phyloP scores from a whole-genome alignment of 2,113 vertebrate species.

The Scalopus aquaticus region DNA sequence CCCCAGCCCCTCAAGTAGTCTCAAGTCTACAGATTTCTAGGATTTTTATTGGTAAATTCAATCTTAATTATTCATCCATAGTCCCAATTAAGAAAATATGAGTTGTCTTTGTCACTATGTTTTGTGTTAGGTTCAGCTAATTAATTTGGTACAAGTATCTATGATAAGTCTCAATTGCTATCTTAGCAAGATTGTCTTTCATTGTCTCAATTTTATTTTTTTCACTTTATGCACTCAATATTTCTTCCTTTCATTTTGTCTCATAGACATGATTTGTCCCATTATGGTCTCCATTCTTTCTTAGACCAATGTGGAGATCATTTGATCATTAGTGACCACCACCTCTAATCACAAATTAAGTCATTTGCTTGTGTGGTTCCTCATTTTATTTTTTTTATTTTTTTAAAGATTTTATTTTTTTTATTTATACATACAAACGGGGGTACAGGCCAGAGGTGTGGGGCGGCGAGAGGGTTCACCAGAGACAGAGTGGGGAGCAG shows the following conservation, averaged over 20 bases:
- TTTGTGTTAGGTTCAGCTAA: not conserved
- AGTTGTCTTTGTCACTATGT: not conserved
- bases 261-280: not conserved
- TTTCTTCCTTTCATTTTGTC: slow-evolving; percentile 38
- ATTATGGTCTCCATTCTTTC: not conserved
- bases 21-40: no score
- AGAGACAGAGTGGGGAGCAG: no score
- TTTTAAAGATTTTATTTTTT: no score
- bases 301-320: not conserved
- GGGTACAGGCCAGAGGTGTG: no score
- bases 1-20: no score
- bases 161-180: not conserved
- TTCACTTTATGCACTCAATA: not conserved
- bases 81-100: not conserved
- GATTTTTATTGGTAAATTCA: not conserved
- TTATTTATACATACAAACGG: no score
- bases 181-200: not conserved
- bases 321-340: not conserved
- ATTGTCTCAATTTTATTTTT: not conserved
- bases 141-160: not conserved
- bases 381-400: no score
- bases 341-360: not conserved
- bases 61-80: not conserved
- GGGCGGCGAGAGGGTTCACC: no score
- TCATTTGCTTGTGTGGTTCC: not conserved